Evolutionary conservation across 2,797 vertebrate species (phyloP).

Genomic region (Aplochiton taeniatus): DNA sequence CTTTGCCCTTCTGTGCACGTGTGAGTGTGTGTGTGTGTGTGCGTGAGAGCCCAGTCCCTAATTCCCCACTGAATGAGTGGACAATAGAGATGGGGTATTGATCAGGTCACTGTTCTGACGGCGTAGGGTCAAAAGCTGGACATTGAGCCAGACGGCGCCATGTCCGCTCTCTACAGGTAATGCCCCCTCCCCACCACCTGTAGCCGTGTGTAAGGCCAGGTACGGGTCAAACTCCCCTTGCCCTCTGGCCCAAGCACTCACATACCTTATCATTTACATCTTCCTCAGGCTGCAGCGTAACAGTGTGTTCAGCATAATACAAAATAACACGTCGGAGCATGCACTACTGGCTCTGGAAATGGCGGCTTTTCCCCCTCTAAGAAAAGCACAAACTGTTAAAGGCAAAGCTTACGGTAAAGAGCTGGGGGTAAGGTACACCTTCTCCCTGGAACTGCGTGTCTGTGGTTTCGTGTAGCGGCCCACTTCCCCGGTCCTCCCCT

Average conservation of each 20-base stretch:
- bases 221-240: conserved; percentile 5
- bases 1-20: conserved; percentile 58
- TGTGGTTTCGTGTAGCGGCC: conserved; percentile 24
- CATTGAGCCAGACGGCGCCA: conserved; percentile 45
- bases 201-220: conserved; percentile 14
- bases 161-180: conserved; percentile 50
- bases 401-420: conserved; percentile 59
- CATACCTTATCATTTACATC: conserved; percentile 25
- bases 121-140: conserved; percentile 49
- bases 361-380: conserved; percentile 60
- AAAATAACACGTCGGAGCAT: conserved; percentile 61
- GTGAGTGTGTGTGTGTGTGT: conserved; percentile 39
- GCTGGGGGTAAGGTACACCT: conserved; percentile 61
- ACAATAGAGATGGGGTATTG: conserved; percentile 76
- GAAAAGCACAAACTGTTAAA: conserved; percentile 68
- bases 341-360: conserved; percentile 64
- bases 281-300: conserved; percentile 53
- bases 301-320: conserved; percentile 59
- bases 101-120: conserved; percentile 58
- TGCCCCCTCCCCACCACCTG: conserved; percentile 33
- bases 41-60: conserved; percentile 55
- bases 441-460: conserved; percentile 31
- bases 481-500: conserved; percentile 41
- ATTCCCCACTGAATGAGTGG: conserved; percentile 72
- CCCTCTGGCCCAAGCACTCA: conserved; percentile 23